Evolutionary conservation across 1,140 invertebrate genomes (phyloP).

Genomic region (Tetragonula clypearis): DNA sequence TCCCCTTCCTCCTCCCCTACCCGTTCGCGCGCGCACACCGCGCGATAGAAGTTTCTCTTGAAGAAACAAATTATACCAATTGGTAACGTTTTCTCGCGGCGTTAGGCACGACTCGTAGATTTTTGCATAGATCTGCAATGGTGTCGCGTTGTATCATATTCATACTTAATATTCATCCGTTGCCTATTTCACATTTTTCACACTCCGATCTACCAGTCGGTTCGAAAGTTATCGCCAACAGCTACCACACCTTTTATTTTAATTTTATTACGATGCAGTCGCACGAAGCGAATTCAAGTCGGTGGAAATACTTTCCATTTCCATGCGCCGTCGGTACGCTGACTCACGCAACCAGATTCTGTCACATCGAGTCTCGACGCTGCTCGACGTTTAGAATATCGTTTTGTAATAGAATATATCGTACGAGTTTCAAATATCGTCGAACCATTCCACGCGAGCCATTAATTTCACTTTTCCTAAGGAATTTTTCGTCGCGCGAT

Average conservation of each 20-base stretch:
- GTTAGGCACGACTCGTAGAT: neutral
- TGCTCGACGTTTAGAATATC: neutral
- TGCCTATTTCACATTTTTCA: neutral
- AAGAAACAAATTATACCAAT: neutral
- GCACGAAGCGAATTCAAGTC: neutral
- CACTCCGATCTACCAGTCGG: neutral
- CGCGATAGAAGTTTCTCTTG: neutral
- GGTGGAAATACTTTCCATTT: conserved; percentile 4
- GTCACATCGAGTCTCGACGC: neutral
- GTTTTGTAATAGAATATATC: neutral
- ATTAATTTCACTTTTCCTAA: neutral
- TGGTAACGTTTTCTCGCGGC: neutral
- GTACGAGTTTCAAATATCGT: neutral
- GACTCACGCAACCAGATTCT: neutral
- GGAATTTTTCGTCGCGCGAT: too few species aligned
- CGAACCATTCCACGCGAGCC: neutral
- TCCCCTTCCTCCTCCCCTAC: too few species aligned
- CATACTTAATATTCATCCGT: neutral
- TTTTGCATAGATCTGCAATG: neutral
- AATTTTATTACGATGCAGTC: conserved; percentile 18
- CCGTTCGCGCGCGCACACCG: neutral
- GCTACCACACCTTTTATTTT: conserved; percentile 8
- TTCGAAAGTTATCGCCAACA: conserved; percentile 20
- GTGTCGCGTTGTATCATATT: neutral
- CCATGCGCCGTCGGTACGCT: conserved; percentile 9